Conservation (phyloP, 2,797 vertebrate genomes). For the Acanthurus lineatus region DNA sequence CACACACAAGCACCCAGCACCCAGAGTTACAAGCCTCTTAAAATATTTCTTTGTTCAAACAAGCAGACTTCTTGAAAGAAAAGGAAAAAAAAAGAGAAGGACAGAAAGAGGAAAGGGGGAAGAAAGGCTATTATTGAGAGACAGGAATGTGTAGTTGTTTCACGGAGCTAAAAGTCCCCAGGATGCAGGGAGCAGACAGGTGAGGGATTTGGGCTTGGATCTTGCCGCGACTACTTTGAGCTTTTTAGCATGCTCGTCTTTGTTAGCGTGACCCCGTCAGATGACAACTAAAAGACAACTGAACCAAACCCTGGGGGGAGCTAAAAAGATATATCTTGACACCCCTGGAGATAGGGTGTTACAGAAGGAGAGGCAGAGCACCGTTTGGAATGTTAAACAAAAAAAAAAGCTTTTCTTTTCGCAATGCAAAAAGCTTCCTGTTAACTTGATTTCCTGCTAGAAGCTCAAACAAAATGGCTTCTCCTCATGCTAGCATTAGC, state of each 20-base stretch:
- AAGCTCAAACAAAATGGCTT: slow-evolving; percentile 48
- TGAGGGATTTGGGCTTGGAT: slow-evolving; percentile 76
- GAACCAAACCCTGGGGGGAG: not conserved
- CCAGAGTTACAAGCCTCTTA: slow-evolving; percentile 76
- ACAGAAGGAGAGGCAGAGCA: not conserved
- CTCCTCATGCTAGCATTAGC: slow-evolving; percentile 16
- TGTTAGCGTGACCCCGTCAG: slow-evolving; percentile 43
- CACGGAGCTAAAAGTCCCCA: slow-evolving; percentile 42
- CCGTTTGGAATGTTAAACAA: slow-evolving; percentile 13
- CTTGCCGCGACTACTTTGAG: slow-evolving; percentile 46
- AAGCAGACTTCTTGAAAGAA: slow-evolving; percentile 76
- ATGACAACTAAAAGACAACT: slow-evolving; percentile 39
- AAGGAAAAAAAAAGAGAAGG: slow-evolving; percentile 39
- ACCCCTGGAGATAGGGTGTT: slow-evolving; percentile 7
- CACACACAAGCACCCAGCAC: slow-evolving; percentile 20
- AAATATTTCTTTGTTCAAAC: slow-evolving; percentile 86
- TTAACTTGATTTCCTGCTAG: slow-evolving; percentile 13
- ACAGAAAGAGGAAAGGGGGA: slow-evolving; percentile 51
- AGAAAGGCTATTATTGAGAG: slow-evolving; percentile 77
- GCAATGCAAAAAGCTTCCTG: slow-evolving; percentile 10
- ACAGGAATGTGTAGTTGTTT: slow-evolving; percentile 75
- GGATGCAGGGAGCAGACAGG: slow-evolving; percentile 72
- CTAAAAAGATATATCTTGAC: slow-evolving; percentile 9
- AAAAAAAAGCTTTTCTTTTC: slow-evolving; percentile 8
- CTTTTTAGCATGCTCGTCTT: slow-evolving; percentile 56